A percentile compares a stretch with the other conserved stretches of the same genome.
These are phyloP conservation scores for Propsilocerus akamusi DNA, from an alignment of 1,140 invertebrate genomes.

Conservation along the genomic window DNA sequence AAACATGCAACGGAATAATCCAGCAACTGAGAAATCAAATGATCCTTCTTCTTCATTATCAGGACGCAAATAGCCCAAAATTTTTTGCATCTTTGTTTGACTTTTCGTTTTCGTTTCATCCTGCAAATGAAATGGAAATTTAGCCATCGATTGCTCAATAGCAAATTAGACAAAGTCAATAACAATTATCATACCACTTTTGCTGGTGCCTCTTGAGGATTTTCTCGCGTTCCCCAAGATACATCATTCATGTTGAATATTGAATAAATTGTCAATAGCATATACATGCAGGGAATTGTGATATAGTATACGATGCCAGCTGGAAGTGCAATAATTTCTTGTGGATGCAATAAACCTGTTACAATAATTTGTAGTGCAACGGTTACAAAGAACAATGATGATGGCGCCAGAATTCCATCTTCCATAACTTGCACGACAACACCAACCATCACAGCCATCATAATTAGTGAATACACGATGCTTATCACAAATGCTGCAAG, in stretches of 20 bases:
- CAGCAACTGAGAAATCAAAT: constrained; percentile 37
- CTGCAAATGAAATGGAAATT: background rate
- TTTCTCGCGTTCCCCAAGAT: constrained; percentile 79
- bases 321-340: constrained; percentile 58
- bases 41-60: constrained; percentile 33
- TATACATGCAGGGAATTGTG: constrained; percentile 85
- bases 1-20: constrained; percentile 39
- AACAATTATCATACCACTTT: constrained; percentile 11
- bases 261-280: constrained; percentile 79
- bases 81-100: constrained; percentile 8
- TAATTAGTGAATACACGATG: constrained; percentile 65
- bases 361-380: constrained; percentile 41
- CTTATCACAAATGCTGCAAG: constrained; percentile 57
- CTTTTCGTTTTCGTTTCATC: constrained; percentile 5
- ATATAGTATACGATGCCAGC: constrained; percentile 75
- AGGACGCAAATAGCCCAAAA: constrained; percentile 11
- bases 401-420: constrained; percentile 60
- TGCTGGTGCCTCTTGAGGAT: constrained; percentile 19
- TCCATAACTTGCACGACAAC: constrained; percentile 60
- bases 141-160: background rate
- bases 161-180: too few species aligned
- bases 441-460: constrained; percentile 85
- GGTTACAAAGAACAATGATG: constrained; percentile 54
- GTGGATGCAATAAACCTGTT: constrained; percentile 63
- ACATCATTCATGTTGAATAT: constrained; percentile 81